Evolutionary conservation across 2,888 invertebrate genomes (phyloP), one percentile per base, ranked within the genome.

Genomic region (Euclidia mi): DNA sequence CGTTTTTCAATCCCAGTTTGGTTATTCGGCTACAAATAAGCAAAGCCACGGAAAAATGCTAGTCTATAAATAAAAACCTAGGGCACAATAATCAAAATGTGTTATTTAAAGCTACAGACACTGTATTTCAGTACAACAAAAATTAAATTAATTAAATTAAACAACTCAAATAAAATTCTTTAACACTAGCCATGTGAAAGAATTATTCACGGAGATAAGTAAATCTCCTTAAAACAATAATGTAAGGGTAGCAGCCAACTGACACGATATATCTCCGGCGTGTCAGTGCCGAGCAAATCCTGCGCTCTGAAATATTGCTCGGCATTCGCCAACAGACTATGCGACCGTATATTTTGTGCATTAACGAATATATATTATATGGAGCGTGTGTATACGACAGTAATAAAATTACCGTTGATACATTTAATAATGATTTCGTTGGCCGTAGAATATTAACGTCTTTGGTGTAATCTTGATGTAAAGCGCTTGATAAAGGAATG

Each of bases 191-290:
- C 10, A 40, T 12, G 29, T 7, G 17, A 29, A 17, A 9, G 12
- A 15, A n/a, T n/a, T n/a, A 28, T 9, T 4, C 20, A 1, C 17
- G 10, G 34, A 41, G 49, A 34, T 42, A 41, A 15, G 15, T 32
- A 42, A 49, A 42, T 42, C 34, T 42, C 2, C 28, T 34, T 42
- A 42, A 40, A 38, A 48, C 20, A 25, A 42, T 32, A 43, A 38
- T 20, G 10, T 32, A 32, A 20, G 15, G 50, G 31, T 14, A 1
- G 29, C 10, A 18, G 38, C 15, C 6, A 14, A 37, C 18, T 29
- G 29, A n/a, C 42, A 7, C 31, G 31, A 70, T 71, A 55, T 52
- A 71, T 71, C 55, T 49, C 45, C 9, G 41, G 28, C 41, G 28
- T 28, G 49, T 55, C 53, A 65, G 32, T 47, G 37, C 34, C 31